Conservation (phyloP, 2,888 invertebrate genomes). For the Drosophila kokeensis region DNA sequence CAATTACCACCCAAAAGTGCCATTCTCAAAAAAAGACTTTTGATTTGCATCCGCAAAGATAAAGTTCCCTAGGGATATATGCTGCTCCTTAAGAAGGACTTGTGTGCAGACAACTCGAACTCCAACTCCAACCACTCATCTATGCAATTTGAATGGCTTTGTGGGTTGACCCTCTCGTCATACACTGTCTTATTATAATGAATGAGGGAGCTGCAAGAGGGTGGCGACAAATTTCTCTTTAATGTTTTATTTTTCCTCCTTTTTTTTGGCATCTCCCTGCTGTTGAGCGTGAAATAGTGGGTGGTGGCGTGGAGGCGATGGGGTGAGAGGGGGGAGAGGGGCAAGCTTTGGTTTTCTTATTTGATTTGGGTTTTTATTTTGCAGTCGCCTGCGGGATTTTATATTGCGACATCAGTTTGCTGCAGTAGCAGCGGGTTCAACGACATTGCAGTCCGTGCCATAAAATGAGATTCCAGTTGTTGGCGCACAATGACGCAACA, state of each 20-base stretch:
- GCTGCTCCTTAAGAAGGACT: neutral
- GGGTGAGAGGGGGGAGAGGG: neutral
- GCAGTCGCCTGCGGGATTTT: conserved; percentile 55
- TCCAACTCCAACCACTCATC: neutral
- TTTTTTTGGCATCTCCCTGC: conserved; percentile 22
- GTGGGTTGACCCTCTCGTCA: conserved; percentile 6
- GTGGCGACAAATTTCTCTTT: conserved; percentile 33
- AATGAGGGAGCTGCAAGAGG: neutral
- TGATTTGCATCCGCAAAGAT: neutral
- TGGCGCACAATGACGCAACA: conserved; percentile 62
- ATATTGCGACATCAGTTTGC: conserved; percentile 53
- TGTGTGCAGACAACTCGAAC: neutral
- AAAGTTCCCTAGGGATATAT: neutral
- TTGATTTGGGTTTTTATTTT: conserved; percentile 44
- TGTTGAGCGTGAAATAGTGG: neutral
- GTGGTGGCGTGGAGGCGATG: neutral
- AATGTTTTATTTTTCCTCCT: conserved; percentile 27
- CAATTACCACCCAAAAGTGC: neutral
- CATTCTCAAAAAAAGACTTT: neutral
- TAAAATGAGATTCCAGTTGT: conserved; percentile 66
- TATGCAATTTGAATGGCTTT: conserved; percentile 9
- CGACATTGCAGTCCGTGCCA: conserved; percentile 56
- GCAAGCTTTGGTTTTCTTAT: conserved; percentile 36
- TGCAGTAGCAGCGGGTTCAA: conserved; percentile 59
- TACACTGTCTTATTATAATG: conserved; percentile 16